Conservation (phyloP, 2,888 invertebrate species). For the Drosophila sordidapex region DNA sequence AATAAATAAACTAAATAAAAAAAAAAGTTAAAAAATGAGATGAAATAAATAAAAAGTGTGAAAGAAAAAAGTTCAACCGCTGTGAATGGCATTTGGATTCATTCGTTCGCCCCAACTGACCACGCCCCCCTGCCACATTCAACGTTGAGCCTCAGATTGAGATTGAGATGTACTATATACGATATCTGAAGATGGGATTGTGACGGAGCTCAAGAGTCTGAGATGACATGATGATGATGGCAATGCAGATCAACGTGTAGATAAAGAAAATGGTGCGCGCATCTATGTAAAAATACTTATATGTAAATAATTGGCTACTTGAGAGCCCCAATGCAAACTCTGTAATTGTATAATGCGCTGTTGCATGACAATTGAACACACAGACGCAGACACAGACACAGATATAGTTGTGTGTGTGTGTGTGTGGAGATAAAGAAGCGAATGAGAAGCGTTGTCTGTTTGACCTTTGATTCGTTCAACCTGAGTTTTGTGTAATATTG, state of each 20-base stretch:
- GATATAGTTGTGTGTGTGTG: not conserved
- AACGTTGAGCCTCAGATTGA: slow-evolving; percentile 39
- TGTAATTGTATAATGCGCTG: slow-evolving; percentile 38
- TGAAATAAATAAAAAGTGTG: slow-evolving; percentile 6
- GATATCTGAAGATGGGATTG: slow-evolving; percentile 23
- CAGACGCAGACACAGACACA: not conserved
- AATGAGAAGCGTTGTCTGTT: not conserved
- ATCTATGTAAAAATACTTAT: slow-evolving; percentile 1
- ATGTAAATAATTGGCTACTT: slow-evolving; percentile 55
- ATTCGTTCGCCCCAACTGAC: slow-evolving; percentile 16
- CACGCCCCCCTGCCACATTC: slow-evolving; percentile 32
- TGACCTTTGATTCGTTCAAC: slow-evolving; percentile 40
- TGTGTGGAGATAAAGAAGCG: not conserved
- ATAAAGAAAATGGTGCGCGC: slow-evolving; percentile 8
- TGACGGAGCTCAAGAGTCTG: slow-evolving; percentile 16
- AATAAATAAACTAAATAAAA: not conserved
- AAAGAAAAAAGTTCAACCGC: slow-evolving; percentile 22
- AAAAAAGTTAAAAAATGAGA: not conserved
- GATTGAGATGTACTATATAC: slow-evolving; percentile 20
- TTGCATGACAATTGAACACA: slow-evolving; percentile 13
- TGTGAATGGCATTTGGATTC: slow-evolving; percentile 51
- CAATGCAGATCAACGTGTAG: not conserved
- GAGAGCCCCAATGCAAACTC: slow-evolving; percentile 45
- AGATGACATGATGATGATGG: slow-evolving; percentile 8
- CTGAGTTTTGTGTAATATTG: slow-evolving; percentile 32